A percentile compares a stretch with the other conserved stretches of the same genome.
These are phyloP conservation scores for Mesodorylaimus sp. DNA, from an alignment of 2,888 invertebrate species.

Conservation along the genomic window DNA sequence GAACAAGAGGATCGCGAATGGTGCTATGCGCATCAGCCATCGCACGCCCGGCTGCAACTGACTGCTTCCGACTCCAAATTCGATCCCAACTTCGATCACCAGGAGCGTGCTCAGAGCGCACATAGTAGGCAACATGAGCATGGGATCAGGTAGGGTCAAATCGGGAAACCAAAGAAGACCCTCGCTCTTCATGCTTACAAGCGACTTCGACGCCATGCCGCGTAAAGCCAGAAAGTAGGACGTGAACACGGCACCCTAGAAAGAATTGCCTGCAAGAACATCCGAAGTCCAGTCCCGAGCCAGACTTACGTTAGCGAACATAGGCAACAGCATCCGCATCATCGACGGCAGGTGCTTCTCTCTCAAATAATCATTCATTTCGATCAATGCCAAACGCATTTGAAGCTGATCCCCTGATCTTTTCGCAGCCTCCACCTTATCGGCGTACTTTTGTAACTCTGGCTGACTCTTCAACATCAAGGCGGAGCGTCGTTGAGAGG, in stretches of 20 bases:
- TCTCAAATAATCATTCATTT: not conserved
- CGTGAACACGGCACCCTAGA: not conserved
- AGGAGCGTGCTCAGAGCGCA: not conserved
- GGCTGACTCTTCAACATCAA: not conserved
- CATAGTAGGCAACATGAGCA: not conserved
- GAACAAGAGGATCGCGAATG: too few relatives aligned
- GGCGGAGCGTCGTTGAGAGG: not conserved
- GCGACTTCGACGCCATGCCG: not conserved
- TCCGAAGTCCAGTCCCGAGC: not conserved
- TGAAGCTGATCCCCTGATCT: not conserved
- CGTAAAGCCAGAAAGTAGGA: conserved; percentile 5
- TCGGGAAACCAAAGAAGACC: conserved; percentile 6
- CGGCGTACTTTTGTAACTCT: not conserved
- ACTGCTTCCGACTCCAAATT: too few relatives aligned
- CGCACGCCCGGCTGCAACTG: too few relatives aligned
- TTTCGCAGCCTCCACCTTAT: not conserved
- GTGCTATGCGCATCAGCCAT: too few relatives aligned
- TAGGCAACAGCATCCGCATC: not conserved
- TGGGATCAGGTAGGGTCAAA: conserved; percentile 4
- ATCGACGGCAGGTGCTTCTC: too few relatives aligned
- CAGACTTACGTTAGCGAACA: not conserved
- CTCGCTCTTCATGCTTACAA: not conserved
- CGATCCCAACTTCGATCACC: not conserved
- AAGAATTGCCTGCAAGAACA: not conserved
- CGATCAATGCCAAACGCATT: not conserved